Base-by-base conservation (phyloP, 2,888 invertebrate species). In the Cephus nigrinus region DNA sequence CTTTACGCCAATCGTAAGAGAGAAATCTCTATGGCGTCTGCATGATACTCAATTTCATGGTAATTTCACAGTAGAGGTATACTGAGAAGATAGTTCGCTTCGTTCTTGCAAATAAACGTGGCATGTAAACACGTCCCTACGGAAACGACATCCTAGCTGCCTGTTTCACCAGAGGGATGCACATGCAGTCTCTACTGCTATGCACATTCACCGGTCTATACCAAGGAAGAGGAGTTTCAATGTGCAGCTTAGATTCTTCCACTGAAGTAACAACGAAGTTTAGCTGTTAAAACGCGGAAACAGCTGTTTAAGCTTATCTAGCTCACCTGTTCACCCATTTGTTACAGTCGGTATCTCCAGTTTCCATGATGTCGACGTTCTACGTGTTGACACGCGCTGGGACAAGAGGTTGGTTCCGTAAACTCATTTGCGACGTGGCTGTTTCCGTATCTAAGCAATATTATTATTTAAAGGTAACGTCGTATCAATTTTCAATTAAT, bases 241-340 rank as follows among this genome's bases (percentile, higher is more conserved):
- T 9, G 55, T 23, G 55, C 55, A 55, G 15, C 55, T 55, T 55
- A 55, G 55, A 55, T 23, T 55, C 55, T 55, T 55, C 55, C 55
- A 55, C 55, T 55, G 23, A 55, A 9, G 55, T 23, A 55, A 55
- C 23, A 32, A 31, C 71, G 32, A 71, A 71, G 71, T 71, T 71
- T 71, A 12, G 71, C 71, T 79, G 81, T 82, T 78, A 81, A 84
- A 84, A 84, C 83, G 80, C 81, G 87, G 87, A 88, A 86, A 86
- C 88, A 88, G 88, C 87, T 88, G 88, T 88, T 87, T 80, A 82
- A 84, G 84, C 87, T 87, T 85, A 84, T 85, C 32, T 82, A 80
- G 80, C 76, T 86, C 88, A 88, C 88, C 88, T 88, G 88, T 85
- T 86, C 80, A 75, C 76, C 71, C 71, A 71, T 71, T 71, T 30